Conservation (phyloP, 2,888 invertebrate genomes). For the Tuta absoluta region DNA sequence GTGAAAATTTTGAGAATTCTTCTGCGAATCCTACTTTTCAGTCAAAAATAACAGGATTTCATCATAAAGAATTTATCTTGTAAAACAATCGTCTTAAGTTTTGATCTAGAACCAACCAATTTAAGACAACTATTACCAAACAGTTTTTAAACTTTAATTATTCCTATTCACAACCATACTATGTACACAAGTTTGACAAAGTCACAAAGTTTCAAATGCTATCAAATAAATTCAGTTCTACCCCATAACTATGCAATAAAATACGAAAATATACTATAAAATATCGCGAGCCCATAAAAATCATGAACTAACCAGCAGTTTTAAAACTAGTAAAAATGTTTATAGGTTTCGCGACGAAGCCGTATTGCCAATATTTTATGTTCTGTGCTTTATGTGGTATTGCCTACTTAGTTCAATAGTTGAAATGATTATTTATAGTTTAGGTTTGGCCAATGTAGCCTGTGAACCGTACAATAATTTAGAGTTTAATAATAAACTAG, state of each 20-base stretch:
- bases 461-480: too few relatives aligned
- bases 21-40: too few relatives aligned
- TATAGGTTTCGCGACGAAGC: not conserved
- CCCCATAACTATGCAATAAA: not conserved
- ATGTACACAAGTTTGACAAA: not conserved
- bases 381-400: not conserved
- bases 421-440: too few relatives aligned
- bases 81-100: too few relatives aligned
- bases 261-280: not conserved
- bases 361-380: constrained; percentile 1
- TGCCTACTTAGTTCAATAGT: not conserved
- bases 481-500: too few relatives aligned
- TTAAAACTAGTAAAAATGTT: constrained; percentile 10
- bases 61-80: too few relatives aligned
- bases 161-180: not conserved
- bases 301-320: constrained; percentile 2
- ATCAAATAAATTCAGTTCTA: not conserved
- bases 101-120: too few relatives aligned
- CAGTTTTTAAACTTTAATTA: not conserved
- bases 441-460: too few relatives aligned
- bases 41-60: too few relatives aligned
- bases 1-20: too few relatives aligned
- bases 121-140: too few relatives aligned
- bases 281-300: constrained; percentile 1
- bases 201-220: constrained; percentile 8